Evolutionary conservation across 2,113 vertebrate species (phyloP).

Genomic region (Periophthalmodon schlosseri): DNA sequence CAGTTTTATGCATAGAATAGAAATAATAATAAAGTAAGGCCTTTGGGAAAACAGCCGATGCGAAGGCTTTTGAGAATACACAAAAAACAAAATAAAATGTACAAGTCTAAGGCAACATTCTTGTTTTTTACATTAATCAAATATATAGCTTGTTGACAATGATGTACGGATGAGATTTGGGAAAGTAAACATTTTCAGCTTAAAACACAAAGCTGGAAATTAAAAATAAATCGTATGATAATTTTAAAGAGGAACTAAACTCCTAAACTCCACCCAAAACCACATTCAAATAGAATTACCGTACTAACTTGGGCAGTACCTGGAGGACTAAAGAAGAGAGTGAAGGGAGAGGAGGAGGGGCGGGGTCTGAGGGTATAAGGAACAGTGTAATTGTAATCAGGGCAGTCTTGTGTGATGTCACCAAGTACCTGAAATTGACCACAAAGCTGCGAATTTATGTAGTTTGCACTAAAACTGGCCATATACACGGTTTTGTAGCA

Average conservation of each 20-base stretch:
- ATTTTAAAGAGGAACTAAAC: constrained; percentile 14
- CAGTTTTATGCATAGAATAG: constrained; percentile 77
- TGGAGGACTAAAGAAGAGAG: too few species aligned
- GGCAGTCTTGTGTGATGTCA: too few species aligned
- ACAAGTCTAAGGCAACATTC: constrained; percentile 79
- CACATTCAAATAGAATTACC: too few species aligned
- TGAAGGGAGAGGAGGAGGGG: too few species aligned
- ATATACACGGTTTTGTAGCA: too few species aligned
- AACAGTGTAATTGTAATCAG: too few species aligned
- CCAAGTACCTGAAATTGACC: too few species aligned
- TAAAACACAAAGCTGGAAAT: constrained; percentile 41
- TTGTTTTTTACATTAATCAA: constrained; percentile 62
- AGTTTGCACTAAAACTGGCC: too few species aligned
- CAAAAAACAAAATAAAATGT: constrained; percentile 49
- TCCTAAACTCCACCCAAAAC: too few species aligned
- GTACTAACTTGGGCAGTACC: too few species aligned
- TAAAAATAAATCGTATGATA: constrained; percentile 29
- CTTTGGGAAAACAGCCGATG: constrained; percentile 66
- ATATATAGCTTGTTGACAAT: constrained; percentile 49
- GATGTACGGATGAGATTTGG: constrained; percentile 22
- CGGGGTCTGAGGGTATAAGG: too few species aligned
- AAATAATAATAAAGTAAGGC: constrained; percentile 75
- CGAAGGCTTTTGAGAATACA: constrained; percentile 64
- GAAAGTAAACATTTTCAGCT: constrained; percentile 49
- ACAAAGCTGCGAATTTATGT: too few species aligned